Evolutionary conservation across 2,888 invertebrate species (phyloP).

Genomic region (Eristalis pertinax): DNA sequence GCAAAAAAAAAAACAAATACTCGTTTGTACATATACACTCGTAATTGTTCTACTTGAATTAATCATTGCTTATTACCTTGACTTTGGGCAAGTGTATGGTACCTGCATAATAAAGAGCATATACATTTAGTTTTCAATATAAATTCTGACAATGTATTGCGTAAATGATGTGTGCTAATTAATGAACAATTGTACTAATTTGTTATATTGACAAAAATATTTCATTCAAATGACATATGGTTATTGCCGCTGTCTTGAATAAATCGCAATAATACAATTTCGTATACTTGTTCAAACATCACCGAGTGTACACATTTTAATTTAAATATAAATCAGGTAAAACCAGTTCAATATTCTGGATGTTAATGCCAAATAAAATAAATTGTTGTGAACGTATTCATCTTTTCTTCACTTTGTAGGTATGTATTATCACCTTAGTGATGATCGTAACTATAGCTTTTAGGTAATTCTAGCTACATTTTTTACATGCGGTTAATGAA

Average conservation of each 20-base stretch:
- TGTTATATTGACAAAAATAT: not conserved
- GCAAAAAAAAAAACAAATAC: too few relatives aligned
- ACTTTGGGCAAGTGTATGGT: not conserved
- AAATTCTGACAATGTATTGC: not conserved
- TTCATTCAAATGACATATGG: not conserved
- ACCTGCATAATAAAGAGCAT: not conserved
- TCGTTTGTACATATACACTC: not conserved
- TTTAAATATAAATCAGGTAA: not conserved
- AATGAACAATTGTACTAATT: not conserved
- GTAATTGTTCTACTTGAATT: not conserved
- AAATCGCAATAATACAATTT: not conserved
- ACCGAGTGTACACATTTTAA: not conserved
- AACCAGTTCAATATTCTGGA: not conserved
- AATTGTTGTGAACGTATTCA: not conserved
- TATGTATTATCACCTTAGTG: too few relatives aligned
- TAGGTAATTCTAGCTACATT: not conserved
- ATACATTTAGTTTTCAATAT: not conserved
- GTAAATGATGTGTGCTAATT: not conserved
- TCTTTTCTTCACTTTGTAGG: too few relatives aligned
- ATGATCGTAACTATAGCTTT: too few relatives aligned
- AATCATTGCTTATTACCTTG: not conserved
- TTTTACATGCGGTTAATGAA: not conserved
- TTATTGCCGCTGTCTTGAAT: not conserved
- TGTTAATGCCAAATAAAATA: not conserved
- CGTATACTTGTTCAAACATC: not conserved